phyloP scores from a whole-genome alignment of 2,888 invertebrate genomes.

The Microdon myrmicae region DNA sequence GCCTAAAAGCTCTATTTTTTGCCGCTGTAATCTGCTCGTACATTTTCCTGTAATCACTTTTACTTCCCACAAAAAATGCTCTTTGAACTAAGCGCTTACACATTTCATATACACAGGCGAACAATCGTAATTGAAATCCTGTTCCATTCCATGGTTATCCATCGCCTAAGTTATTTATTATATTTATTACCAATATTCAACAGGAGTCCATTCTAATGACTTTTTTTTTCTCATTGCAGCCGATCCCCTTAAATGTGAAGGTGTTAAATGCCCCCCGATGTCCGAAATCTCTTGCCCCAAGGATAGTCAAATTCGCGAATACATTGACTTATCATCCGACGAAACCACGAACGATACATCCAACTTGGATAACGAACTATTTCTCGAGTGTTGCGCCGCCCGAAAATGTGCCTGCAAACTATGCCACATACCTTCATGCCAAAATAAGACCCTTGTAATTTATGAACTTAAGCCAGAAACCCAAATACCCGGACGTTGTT shows the following conservation, averaged over 20 bases:
- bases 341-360: constrained; percentile 50
- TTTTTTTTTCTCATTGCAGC: constrained; percentile 53
- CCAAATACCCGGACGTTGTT: constrained; percentile 67
- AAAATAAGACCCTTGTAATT: constrained; percentile 57
- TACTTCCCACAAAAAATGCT: no score
- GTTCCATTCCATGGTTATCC: no score
- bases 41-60: no score
- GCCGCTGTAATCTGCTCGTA: no score
- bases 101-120: no score
- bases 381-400: constrained; percentile 60
- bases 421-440: constrained; percentile 62
- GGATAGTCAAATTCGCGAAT: constrained; percentile 61
- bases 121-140: no score
- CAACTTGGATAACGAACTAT: constrained; percentile 56
- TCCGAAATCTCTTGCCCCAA: constrained; percentile 61
- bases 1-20: no score
- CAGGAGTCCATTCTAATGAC: no score
- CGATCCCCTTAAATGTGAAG: constrained; percentile 59
- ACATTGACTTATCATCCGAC: constrained; percentile 24
- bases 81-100: no score
- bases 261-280: constrained; percentile 61
- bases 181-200: no score
- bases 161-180: no score
- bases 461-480: constrained; percentile 59
- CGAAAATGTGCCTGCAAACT: constrained; percentile 63